Base-by-base conservation (phyloP, 2,888 invertebrate genomes). In the Chironomus riparius region DNA sequence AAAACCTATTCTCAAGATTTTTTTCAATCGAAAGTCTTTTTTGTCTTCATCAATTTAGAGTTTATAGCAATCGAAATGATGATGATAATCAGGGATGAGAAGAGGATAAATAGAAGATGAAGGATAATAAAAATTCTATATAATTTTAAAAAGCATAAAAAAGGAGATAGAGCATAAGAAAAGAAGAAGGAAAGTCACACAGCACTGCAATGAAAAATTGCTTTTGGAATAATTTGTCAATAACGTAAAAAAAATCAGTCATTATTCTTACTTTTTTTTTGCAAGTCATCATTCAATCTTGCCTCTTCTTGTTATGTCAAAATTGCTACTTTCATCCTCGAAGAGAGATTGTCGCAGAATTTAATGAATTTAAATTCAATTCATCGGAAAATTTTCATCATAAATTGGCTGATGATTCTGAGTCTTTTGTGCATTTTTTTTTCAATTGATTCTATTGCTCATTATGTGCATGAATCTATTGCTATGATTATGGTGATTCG, bases 281-380 rank as follows among this genome's bases (percentile, higher is more conserved):
- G 71, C 71, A 71, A 71, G 56, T 71, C 71, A 71, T 71, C 71
- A 56, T n/a, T 71, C 50, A 56, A 47, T 13, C n/a, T 12, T 13
- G 13, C 2, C 21, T 62, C 15, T 50, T 50, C 24, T 50, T 15
- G 4, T 50, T 15, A 50, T 15, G 18, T 56, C 56, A 56, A 15
- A n/a, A 56, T 56, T 56, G 18, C 7, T n/a, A 18, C 56, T 56
- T 62, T 65, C 65, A 21, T 65, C 65, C 21, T 65, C 10, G 10
- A 1, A 24, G 22, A 65, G 4, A 62, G 5, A 18, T 2, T 62
- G 21, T 62, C 21, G 22, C 24, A 68, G 6, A 56, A 61, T 56
- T n/a, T 73, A 47, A 73, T 73, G 62, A 73, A 73, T 73, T 28
- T 56, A 28, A 65, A 62, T 73, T 73, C 47, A 73, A 73, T 73